Conservation (phyloP, 2,797 vertebrate genomes). For the Micrastur ruficollis region DNA sequence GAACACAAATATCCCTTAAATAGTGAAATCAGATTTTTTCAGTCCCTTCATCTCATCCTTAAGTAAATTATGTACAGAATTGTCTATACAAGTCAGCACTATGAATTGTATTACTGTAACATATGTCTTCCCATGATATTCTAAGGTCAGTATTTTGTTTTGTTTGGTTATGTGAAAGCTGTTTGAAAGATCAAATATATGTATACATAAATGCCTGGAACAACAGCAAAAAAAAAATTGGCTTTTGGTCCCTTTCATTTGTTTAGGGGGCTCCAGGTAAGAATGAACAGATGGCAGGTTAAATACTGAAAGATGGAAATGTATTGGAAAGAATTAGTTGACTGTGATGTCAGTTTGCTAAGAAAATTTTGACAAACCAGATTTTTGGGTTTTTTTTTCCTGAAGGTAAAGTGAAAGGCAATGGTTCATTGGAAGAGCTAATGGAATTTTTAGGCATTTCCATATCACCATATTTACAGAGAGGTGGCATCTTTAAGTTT, state of each 20-base stretch:
- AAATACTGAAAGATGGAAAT: background rate
- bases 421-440: background rate
- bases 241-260: background rate
- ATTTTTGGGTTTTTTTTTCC: background rate
- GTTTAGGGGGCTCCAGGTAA: background rate
- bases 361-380: background rate
- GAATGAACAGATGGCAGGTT: background rate
- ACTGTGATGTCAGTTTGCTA: background rate
- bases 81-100: background rate
- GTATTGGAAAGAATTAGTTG: background rate
- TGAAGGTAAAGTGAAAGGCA: background rate
- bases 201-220: background rate
- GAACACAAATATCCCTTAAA: background rate
- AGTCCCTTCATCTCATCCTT: background rate
- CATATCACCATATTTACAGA: background rate
- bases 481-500: background rate
- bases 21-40: background rate
- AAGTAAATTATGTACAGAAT: background rate
- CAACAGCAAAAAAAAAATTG: background rate
- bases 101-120: background rate
- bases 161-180: background rate
- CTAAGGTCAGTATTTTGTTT: background rate
- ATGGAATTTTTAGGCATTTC: background rate
- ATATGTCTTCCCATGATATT: background rate
- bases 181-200: background rate